Evolutionary conservation across 2,888 invertebrate species (phyloP).

Genomic region (Pemphredon lugubris): DNA sequence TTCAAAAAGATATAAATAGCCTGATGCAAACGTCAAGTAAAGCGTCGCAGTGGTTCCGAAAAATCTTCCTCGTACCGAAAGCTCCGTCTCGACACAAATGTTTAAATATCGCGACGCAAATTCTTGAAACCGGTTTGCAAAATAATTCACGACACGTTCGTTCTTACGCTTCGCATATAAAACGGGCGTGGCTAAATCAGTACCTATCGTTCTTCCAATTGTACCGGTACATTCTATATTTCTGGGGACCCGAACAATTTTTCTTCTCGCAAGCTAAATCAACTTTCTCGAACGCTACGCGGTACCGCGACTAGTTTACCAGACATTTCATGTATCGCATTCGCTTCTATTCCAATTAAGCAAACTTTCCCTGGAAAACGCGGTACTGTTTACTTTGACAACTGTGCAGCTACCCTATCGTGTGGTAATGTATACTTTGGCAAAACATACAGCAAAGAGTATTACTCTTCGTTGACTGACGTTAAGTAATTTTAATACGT

Average conservation of each 20-base stretch:
- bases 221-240: too few relatives aligned
- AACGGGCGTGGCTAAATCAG: background rate
- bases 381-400: background rate
- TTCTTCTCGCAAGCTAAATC: too few relatives aligned
- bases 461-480: background rate
- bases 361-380: background rate
- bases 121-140: too few relatives aligned
- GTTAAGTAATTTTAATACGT: background rate
- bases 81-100: too few relatives aligned
- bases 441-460: background rate
- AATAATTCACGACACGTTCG: too few relatives aligned
- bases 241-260: too few relatives aligned
- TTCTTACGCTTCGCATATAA: background rate
- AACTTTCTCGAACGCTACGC: background rate
- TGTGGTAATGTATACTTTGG: background rate
- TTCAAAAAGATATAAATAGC: too few relatives aligned
- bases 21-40: too few relatives aligned
- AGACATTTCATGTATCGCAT: background rate
- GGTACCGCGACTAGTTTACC: background rate
- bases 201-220: too few relatives aligned
- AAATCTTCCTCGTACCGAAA: too few relatives aligned
- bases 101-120: too few relatives aligned
- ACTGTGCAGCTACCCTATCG: background rate
- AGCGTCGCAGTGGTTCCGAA: too few relatives aligned
- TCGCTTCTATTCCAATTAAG: background rate